A percentile compares a stretch with the other conserved stretches of the same genome.
phyloP scores from a whole-genome alignment of 2,113 vertebrate species.

The Calyptommatus sinebrachiatus region DNA sequence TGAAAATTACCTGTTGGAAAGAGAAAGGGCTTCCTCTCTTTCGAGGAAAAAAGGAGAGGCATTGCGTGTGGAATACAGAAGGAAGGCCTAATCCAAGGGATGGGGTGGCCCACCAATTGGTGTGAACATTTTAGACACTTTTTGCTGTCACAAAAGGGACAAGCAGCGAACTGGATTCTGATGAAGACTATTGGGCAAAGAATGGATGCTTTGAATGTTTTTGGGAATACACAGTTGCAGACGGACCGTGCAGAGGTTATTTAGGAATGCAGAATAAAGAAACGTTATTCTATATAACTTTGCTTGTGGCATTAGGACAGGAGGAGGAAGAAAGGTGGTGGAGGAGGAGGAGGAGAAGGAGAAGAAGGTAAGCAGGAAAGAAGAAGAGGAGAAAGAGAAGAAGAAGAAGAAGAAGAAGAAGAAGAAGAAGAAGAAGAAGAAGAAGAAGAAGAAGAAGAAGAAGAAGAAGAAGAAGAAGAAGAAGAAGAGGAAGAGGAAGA shows the following conservation, averaged over 20 bases:
- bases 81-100: background rate
- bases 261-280: background rate
- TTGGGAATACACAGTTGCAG: background rate
- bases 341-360: too few relatives aligned
- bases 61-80: too few relatives aligned
- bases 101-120: accelerated
- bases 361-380: too few relatives aligned
- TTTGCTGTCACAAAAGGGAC: accelerated
- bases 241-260: background rate
- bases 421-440: too few relatives aligned
- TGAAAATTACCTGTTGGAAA: slow-evolving; percentile 50
- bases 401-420: too few relatives aligned
- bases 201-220: accelerated
- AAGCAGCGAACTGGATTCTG: background rate
- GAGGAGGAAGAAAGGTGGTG: too few relatives aligned
- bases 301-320: too few relatives aligned
- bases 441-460: too few relatives aligned
- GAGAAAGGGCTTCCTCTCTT: background rate
- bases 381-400: too few relatives aligned
- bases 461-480: too few relatives aligned
- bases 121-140: background rate
- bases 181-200: background rate
- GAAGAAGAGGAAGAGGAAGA: too few relatives aligned
- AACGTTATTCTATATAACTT: background rate
- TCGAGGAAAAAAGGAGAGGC: background rate